Evolutionary conservation across 2,113 vertebrate species (phyloP), one percentile per base, ranked within the genome.

Genomic region (Callaeas wilsoni): DNA sequence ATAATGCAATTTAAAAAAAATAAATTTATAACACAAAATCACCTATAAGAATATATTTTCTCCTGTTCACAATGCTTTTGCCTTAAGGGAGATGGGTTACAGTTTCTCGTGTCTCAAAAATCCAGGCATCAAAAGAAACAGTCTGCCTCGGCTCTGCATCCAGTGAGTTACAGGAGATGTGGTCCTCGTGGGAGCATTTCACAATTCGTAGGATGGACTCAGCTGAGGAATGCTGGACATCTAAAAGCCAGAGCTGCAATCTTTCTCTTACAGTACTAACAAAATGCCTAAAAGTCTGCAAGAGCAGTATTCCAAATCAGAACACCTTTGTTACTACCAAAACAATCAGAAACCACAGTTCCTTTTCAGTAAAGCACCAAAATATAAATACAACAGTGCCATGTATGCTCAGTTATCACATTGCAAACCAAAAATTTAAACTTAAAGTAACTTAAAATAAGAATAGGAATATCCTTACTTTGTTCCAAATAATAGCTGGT

Each of bases 121-220:
- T 18, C 9, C 9, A 4, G 33, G 22, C 60, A 49, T 25, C n/a
- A 47, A 55, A 73, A 56, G 23, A 42, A 77, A 63, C 4, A 41
- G 18, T 13, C 16, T 52, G 19, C 3, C 37, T 46, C 52, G 44
- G 16, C n/a, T 70, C 25, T 10, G 5, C 35, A 49, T 14, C 19
- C 5, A 47, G 13, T 10, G 13, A 80, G 27, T 25, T 29, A 41
- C 17, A 32, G 29, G n/a, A 82, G 30, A 56, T 23, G 12, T 12
- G 15, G 32, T 33, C n/a, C 7, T 69, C 37, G 15, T 16, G 35
- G 41, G 16, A 46, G 19, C 33, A 46, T 41, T 73, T 50, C 76
- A 37, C 20, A 82, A 78, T 33, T 69, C 37, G 65, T 42, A 1
- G 0, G 0, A 14, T 6, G 10, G 13, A 30, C 49, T 60, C 30